Conservation (phyloP, 2,113 vertebrate genomes). For the Tachysurus fulvidraco region DNA sequence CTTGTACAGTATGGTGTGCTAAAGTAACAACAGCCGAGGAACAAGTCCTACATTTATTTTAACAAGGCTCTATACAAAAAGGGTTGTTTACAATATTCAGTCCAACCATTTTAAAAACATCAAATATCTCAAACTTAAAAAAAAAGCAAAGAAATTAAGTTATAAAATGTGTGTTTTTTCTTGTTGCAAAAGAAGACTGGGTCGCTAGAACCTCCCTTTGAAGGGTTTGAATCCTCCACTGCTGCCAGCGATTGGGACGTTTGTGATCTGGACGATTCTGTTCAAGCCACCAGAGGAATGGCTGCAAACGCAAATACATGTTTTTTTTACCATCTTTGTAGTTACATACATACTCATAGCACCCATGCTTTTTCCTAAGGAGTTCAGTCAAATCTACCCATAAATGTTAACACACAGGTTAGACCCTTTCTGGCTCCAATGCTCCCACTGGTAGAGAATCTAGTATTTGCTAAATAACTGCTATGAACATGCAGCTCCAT, state of each 20-base stretch:
- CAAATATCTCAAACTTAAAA: constrained; percentile 65
- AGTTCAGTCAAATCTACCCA: not conserved
- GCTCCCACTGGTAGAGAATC: not conserved
- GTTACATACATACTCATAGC: not conserved
- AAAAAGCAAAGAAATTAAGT: constrained; percentile 57
- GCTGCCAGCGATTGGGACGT: constrained; percentile 84
- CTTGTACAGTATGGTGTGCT: constrained; percentile 45
- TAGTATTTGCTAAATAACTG: not conserved
- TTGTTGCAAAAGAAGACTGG: constrained; percentile 60
- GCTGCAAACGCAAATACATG: constrained; percentile 65
- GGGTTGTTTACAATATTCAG: constrained; percentile 57
- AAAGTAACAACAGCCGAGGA: constrained; percentile 63
- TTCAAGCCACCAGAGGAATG: constrained; percentile 88
- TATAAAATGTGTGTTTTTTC: constrained; percentile 38
- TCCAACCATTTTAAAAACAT: constrained; percentile 79
- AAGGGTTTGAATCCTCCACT: constrained; percentile 92
- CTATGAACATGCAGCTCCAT: too few relatives aligned
- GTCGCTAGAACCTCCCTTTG: constrained; percentile 85
- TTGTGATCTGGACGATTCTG: constrained; percentile 95
- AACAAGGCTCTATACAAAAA: constrained; percentile 66
- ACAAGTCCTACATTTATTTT: constrained; percentile 59
- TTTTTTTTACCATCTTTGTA: not conserved
- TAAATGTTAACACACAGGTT: not conserved
- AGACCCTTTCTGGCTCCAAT: not conserved
- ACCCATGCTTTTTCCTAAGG: not conserved